Evolutionary conservation across 2,113 vertebrate genomes (phyloP).

Genomic region (Cyanoderma ruficeps): DNA sequence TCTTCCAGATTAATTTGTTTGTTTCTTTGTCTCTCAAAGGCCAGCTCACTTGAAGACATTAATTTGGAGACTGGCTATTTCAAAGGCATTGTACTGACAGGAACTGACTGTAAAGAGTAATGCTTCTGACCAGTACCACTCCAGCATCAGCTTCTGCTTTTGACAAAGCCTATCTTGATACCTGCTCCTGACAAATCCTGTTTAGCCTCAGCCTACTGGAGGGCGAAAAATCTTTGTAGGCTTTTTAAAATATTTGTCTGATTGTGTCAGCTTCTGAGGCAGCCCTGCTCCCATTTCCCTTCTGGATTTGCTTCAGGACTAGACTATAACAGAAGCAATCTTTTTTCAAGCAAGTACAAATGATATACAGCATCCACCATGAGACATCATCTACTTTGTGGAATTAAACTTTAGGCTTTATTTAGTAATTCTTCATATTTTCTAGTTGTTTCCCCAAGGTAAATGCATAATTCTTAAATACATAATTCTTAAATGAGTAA

Average conservation of each 20-base stretch:
- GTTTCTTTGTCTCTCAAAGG: slow-evolving; percentile 44
- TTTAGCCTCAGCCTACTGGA: neutral
- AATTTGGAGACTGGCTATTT: neutral
- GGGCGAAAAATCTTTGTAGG: neutral
- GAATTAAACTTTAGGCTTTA: neutral
- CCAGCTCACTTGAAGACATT: neutral
- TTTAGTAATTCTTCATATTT: neutral
- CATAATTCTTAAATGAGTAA: neutral
- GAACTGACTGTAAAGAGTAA: neutral
- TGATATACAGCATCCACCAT: neutral
- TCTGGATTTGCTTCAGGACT: neutral
- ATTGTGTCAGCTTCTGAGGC: neutral
- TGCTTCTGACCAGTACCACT: neutral
- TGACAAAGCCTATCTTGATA: neutral
- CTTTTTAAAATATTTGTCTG: neutral
- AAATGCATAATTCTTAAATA: neutral
- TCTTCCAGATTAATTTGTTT: slow-evolving; percentile 56
- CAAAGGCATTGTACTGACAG: neutral
- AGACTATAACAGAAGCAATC: neutral
- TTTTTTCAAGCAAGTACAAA: neutral
- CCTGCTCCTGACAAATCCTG: neutral
- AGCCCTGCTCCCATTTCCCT: neutral
- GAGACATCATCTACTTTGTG: neutral
- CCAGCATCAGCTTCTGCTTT: neutral
- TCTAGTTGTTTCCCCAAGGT: neutral